These are phyloP conservation scores for Lepus townsendii DNA, from an alignment of 2,797 vertebrate genomes.

Conservation along the genomic window DNA sequence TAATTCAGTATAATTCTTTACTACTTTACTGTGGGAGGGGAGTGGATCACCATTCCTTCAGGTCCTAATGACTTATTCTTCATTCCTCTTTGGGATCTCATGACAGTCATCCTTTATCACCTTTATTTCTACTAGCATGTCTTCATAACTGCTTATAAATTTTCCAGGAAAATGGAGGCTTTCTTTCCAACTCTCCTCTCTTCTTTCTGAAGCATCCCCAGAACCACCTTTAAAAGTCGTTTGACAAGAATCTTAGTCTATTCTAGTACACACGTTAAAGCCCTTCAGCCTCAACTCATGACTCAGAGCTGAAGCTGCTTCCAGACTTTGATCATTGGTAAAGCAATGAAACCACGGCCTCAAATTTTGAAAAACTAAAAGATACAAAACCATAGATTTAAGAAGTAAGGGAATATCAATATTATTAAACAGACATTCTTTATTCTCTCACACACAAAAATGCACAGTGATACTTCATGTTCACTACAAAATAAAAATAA, in stretches of 20 bases:
- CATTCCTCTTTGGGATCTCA: background rate
- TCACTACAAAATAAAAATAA: conserved; percentile 6
- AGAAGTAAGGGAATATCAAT: background rate
- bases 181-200: background rate
- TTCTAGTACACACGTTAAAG: background rate
- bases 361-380: background rate
- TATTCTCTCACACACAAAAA: background rate
- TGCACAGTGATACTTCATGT: background rate
- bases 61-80: background rate
- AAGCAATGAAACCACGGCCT: background rate
- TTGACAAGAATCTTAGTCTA: background rate
- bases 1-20: background rate
- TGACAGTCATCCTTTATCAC: background rate
- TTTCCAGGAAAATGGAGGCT: background rate
- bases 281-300: background rate
- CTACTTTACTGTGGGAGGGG: background rate
- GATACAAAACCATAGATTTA: background rate
- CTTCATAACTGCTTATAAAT: background rate
- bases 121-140: background rate
- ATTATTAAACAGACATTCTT: background rate
- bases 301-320: background rate
- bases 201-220: background rate
- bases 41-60: background rate
- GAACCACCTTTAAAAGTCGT: background rate
- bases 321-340: background rate